Evolutionary conservation across 2,888 invertebrate genomes (phyloP).

Genomic region (Trilocha varians): DNA sequence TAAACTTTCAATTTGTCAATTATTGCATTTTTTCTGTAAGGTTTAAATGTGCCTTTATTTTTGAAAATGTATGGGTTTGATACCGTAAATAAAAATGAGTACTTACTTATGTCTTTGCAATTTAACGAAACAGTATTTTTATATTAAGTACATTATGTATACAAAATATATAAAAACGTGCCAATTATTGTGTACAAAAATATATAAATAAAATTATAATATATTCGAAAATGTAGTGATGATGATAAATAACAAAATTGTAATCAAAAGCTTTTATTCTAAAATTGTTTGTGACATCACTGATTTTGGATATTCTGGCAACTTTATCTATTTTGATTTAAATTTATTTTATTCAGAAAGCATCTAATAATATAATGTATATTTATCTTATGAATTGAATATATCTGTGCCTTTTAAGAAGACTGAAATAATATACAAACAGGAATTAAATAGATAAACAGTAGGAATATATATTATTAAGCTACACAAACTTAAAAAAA

Average conservation of each 20-base stretch:
- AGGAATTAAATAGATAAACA: neutral
- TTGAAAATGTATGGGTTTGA: neutral
- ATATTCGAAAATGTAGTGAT: no score
- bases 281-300: no score
- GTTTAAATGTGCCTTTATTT: no score
- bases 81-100: no score
- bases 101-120: no score
- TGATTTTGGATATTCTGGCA: no score
- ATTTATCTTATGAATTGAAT: slow-evolving; percentile 16
- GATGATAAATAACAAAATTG: no score
- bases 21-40: no score
- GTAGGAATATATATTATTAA: neutral
- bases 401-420: slow-evolving; percentile 53
- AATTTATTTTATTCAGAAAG: no score
- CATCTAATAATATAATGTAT: neutral
- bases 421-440: slow-evolving; percentile 37
- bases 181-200: slow-evolving; percentile 9
- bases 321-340: no score
- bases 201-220: no score
- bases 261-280: no score
- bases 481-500: neutral
- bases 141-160: neutral
- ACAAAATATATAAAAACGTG: slow-evolving; percentile 6
- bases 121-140: neutral
- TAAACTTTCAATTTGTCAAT: neutral